Base-by-base conservation (phyloP, 2,888 invertebrate genomes). In the Temnothorax rugatulus region DNA sequence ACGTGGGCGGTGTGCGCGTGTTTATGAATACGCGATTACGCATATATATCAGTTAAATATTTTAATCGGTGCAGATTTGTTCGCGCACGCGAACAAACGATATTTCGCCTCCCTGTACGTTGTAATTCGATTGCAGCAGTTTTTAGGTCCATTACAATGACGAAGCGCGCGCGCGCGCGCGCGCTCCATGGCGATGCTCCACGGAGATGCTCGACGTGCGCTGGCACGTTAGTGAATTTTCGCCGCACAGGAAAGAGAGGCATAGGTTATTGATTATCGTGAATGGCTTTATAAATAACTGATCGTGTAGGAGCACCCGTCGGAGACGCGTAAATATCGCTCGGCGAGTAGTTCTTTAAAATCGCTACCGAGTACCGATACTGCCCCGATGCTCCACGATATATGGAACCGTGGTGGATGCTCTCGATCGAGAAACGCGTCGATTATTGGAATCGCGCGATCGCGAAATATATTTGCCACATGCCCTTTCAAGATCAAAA, bases 241-340 rank as follows among this genome's bases (percentile, higher is more conserved):
- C 90, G 90, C 89, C 91, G 84, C 73, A 84, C 83, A 85, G 83
- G 79, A 68, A 88, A 90, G 90, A 90, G 90, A 91, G 89, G 90
- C 91, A 92, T 92, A 89, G 92, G 92, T 92, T 94, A 94, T 94
- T 93, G 94, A 94, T 94, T 94, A 94, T 94, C 92, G 94, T 91
- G 89, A 94, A 94, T 93, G 91, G 91, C 92, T 94, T 94, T 94
- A 94, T 94, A 94, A 94, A 94, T 94, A 94, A 94, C 94, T 91
- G 93, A 93, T 93, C 92, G 92, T 88, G 90, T 90, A 92, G 89
- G 90, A 91, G 90, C 92, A 91, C 90, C 89, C 90, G 89, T 89
- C 79, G 89, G 82, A 87, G 89, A 85, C 90, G 91, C 91, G 91
- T 93, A 91, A 91, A 91, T 91, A 91, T 91, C 90, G 89, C 88